Evolutionary conservation across 2,113 vertebrate genomes (phyloP), one percentile per base, ranked within the genome.

Genomic region (Pygoscelis adeliae): DNA sequence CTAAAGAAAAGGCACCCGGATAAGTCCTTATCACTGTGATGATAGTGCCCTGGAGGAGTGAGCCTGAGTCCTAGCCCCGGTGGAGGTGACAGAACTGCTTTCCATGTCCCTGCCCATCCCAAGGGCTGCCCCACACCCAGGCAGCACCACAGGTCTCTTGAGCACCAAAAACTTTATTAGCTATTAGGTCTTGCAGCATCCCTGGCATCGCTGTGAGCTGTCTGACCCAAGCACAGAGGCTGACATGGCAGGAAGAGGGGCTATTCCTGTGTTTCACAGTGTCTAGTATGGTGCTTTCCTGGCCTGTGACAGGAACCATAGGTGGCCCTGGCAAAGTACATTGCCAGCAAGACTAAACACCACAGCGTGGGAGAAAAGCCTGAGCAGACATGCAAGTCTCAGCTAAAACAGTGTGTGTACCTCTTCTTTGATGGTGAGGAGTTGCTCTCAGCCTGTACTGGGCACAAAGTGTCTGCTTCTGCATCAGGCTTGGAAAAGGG

Each of bases 21-120:
- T 47, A 63, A 72, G 23, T 44, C 26, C 52, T 83, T 36, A 38
- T 46, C 58, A 29, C 18, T 50, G 30, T 2, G 14, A 16, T 30
- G 47, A 17, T 3, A 62, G 15, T 38, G n/a, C 11, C 80, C 26
- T 50, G 15, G 38, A 76, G 19, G 22, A 78, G 6, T 0, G 1
- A 73, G 15, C 26, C 32, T 0, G 1, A 61, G 29, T 34, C 23
- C 52, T 52, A 40, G 27, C 5, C 25, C 15, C 3, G 1, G 15
- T 46, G 50, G 22, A 72, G 5, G 18, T n/a, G 21, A 46, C 52
- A 83, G 55, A 56, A 34, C 26, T 11, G 10, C 29, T 53, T 36
- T 18, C 56, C 49, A 1, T 49, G 13, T 15, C 10, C 47, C 34
- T 85, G n/a, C 13, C 30, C 0, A 1, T 42, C 29, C 52, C 32